phyloP scores from a whole-genome alignment of 2,113 vertebrate species.

The Rattus rattus region DNA sequence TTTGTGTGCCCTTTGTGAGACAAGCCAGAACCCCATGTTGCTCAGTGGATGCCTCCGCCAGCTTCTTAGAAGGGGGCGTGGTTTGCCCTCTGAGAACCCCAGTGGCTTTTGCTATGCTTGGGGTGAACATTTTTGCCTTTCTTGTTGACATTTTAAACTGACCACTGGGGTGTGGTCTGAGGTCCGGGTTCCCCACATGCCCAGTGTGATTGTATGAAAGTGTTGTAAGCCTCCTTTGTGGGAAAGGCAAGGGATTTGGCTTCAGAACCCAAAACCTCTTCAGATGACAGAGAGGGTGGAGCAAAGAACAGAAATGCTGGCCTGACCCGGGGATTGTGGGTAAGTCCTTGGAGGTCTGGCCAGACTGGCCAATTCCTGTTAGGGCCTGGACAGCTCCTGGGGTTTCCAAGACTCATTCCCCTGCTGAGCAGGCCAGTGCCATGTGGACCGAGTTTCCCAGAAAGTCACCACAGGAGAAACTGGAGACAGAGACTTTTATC shows the following conservation, averaged over 20 bases:
- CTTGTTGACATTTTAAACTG: constrained; percentile 73
- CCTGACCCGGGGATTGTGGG: background rate
- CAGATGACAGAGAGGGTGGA: background rate
- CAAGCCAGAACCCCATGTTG: accelerated
- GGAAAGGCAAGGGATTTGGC: constrained; percentile 67
- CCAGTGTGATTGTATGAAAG: constrained; percentile 47
- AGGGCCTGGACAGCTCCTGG: constrained; percentile 64
- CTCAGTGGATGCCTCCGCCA: background rate
- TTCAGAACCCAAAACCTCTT: constrained; percentile 26
- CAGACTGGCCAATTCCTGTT: constrained; percentile 80
- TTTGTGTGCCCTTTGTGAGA: background rate
- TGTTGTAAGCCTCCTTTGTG: constrained; percentile 61
- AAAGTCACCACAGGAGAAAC: constrained; percentile 78
- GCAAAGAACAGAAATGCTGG: background rate
- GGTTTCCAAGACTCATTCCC: constrained; percentile 77
- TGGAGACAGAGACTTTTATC: constrained; percentile 37
- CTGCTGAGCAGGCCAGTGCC: constrained; percentile 62
- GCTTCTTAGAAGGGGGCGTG: constrained; percentile 34
- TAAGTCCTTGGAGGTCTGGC: constrained; percentile 56
- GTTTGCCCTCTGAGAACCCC: background rate
- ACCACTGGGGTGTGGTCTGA: constrained; percentile 65
- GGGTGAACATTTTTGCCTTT: constrained; percentile 44
- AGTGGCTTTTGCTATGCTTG: constrained; percentile 34
- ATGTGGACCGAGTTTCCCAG: constrained; percentile 80
- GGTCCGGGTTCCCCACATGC: constrained; percentile 49